phyloP scores from a whole-genome alignment of 2,113 vertebrate species.

The Odocoileus virginianus region DNA sequence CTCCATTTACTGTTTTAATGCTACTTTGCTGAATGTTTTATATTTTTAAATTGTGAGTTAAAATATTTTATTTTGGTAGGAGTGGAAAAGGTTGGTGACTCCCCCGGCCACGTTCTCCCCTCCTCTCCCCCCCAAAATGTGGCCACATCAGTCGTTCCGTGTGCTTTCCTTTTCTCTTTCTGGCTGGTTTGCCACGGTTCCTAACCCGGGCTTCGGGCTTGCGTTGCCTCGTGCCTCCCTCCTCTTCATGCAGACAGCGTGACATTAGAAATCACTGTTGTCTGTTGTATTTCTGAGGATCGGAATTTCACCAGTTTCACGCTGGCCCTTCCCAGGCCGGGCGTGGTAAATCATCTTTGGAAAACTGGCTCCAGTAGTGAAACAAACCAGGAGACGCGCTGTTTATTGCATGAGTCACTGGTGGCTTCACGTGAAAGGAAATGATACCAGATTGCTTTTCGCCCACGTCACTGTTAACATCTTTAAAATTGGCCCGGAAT shows the following conservation, averaged over 20 bases:
- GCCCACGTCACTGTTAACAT: not conserved
- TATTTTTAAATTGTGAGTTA: not conserved
- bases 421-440: not conserved
- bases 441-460: not conserved
- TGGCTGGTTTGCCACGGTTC: not conserved
- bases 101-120: not conserved
- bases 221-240: not conserved
- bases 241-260: not conserved
- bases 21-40: not conserved
- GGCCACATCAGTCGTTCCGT: not conserved
- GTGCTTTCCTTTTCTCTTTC: slow-evolving; percentile 25
- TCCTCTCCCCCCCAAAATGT: not conserved
- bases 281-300: not conserved
- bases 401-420: not conserved
- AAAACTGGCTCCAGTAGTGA: not conserved
- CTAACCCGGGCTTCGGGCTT: not conserved
- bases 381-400: not conserved
- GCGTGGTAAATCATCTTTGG: not conserved
- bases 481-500: not conserved
- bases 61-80: not conserved
- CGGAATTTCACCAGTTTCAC: not conserved
- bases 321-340: not conserved
- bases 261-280: not conserved
- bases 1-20: not conserved
- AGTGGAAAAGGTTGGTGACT: not conserved